These are phyloP conservation scores for Ophion ventricosus DNA, from an alignment of 2,888 invertebrate genomes.

Conservation along the genomic window DNA sequence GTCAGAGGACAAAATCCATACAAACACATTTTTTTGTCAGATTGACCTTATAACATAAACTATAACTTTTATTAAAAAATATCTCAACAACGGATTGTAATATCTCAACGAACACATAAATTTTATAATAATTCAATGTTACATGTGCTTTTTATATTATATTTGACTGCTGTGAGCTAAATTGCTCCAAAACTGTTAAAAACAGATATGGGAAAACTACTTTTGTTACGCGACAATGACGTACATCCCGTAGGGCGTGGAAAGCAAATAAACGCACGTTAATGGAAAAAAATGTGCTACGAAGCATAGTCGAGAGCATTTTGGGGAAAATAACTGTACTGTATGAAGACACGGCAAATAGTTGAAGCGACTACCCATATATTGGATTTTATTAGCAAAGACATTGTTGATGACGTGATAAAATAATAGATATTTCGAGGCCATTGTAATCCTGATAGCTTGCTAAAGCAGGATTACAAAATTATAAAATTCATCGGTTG, in stretches of 20 bases:
- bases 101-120: not conserved
- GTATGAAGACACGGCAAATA: not conserved
- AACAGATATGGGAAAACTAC: not conserved
- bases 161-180: not conserved
- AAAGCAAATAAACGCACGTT: not conserved
- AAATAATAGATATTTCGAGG: not conserved
- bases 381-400: not conserved
- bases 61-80: too few species aligned
- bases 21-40: too few species aligned
- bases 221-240: not conserved
- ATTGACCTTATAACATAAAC: too few species aligned
- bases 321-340: not conserved
- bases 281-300: not conserved
- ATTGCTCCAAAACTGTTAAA: not conserved
- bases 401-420: not conserved
- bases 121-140: not conserved
- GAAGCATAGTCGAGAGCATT: not conserved
- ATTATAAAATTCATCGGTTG: too few species aligned
- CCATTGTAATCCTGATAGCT: too few species aligned
- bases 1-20: too few species aligned
- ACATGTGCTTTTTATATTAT: not conserved
- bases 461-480: too few species aligned
- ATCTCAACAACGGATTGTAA: too few species aligned
- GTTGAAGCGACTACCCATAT: not conserved
- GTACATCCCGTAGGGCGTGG: not conserved